Conservation (phyloP, 2,113 vertebrate species). For the Atherinomorus stipes region DNA sequence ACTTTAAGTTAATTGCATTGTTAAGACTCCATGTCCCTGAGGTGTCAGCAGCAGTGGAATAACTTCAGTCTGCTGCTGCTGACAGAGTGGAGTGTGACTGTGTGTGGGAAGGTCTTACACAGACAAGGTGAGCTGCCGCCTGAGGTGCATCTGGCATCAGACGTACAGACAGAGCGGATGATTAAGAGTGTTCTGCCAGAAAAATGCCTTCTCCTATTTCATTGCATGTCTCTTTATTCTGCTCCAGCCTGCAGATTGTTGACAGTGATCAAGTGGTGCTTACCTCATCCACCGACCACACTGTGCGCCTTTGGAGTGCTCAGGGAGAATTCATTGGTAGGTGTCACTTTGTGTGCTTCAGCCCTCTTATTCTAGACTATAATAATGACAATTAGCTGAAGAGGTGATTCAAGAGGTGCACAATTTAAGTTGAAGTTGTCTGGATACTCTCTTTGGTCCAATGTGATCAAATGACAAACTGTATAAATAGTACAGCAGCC, state of each 20-base stretch:
- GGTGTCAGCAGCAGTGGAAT: constrained; percentile 6
- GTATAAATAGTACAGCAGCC: no score
- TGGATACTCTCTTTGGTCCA: background rate
- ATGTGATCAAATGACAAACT: background rate
- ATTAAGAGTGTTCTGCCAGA: constrained; percentile 52
- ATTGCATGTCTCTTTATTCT: constrained; percentile 50
- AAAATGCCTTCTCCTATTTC: constrained; percentile 39
- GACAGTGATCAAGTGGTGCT: constrained; percentile 81
- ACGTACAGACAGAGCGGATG: constrained; percentile 34
- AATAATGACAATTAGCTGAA: background rate
- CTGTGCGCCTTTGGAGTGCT: constrained; percentile 78
- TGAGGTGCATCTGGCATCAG: constrained; percentile 34
- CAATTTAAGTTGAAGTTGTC: no score
- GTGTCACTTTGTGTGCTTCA: constrained; percentile 41
- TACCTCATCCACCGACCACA: constrained; percentile 76
- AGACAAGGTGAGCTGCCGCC: constrained; percentile 37
- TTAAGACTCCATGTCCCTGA: constrained; percentile 13
- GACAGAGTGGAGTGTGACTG: constrained; percentile 24
- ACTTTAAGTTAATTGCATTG: constrained; percentile 15
- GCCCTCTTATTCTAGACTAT: constrained; percentile 16
- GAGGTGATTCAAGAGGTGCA: background rate
- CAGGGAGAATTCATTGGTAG: constrained; percentile 77
- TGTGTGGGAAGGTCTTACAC: constrained; percentile 47
- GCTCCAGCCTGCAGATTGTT: constrained; percentile 78
- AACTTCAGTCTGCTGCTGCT: constrained; percentile 24